phyloP scores from a whole-genome alignment of 2,888 invertebrate genomes.

The Patella pellucida region DNA sequence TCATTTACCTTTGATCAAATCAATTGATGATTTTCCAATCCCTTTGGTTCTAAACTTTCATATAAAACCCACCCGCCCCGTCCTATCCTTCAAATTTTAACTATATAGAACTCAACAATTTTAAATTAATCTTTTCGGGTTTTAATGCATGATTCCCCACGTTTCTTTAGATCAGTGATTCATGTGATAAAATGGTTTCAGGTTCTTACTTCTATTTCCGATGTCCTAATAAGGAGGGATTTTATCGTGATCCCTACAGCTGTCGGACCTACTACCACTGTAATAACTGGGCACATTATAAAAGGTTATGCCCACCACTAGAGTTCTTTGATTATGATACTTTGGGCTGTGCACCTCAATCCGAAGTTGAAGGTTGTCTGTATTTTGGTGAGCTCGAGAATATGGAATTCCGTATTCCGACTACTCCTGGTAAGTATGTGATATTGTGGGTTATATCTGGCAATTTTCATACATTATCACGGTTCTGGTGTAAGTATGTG shows the following conservation, averaged over 20 bases:
- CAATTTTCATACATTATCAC: too few relatives aligned
- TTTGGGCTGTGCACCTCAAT: conserved; percentile 31
- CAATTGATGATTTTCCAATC: too few relatives aligned
- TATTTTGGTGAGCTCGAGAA: background rate
- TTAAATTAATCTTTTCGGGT: too few relatives aligned
- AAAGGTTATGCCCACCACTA: conserved; percentile 32
- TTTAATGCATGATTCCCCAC: too few relatives aligned
- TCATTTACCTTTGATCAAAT: too few relatives aligned
- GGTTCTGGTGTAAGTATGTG: too few relatives aligned
- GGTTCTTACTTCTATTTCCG: conserved; percentile 20
- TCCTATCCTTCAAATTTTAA: too few relatives aligned
- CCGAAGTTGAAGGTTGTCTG: conserved; percentile 26
- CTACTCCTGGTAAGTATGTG: background rate
- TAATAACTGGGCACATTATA: conserved; percentile 22
- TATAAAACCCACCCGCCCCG: too few relatives aligned
- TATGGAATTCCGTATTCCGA: background rate
- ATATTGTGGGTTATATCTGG: too few relatives aligned
- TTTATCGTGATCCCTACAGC: conserved; percentile 31
- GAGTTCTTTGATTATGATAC: conserved; percentile 31
- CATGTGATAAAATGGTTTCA: background rate
- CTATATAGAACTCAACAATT: too few relatives aligned
- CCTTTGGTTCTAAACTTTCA: too few relatives aligned
- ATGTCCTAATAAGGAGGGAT: conserved; percentile 28
- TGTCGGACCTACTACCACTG: conserved; percentile 23
- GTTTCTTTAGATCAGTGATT: too few relatives aligned